Base-by-base conservation (phyloP, 2,113 vertebrate species). In the Hemicordylus capensis region DNA sequence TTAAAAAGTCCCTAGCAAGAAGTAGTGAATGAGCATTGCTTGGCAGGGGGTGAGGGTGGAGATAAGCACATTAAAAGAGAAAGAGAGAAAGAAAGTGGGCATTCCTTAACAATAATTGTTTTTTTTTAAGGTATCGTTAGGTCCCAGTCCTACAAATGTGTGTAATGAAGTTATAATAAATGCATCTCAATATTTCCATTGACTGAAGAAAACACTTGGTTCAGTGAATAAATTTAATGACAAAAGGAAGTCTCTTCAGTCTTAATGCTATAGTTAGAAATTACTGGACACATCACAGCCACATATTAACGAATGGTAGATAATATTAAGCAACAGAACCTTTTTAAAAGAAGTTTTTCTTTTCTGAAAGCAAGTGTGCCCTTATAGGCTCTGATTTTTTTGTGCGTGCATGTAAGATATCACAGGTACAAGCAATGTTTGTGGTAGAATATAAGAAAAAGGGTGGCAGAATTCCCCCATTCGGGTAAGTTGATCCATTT, bases 41-140 rank as follows among this genome's bases (percentile, higher is more conserved):
- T 85, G 80, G 73, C 46, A 90, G 59, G 51, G 28, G 79, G 61
- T 63, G 76, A 87, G 88, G 37, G 19, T 73, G 58, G 75, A 77
- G 88, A 90, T 81, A 64, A 70, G 34, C 73, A 76, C 19, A 84
- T 80, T 42, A 82, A 66, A 64, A 88, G 73, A 87, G 20, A 24
- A 17, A 73, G 51, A 48, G 24, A 48, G 61, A 88, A 75, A 90
- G 84, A 56, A 90, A 69, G 72, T 1, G 22, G 85, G 69, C 80
- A 14, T 80, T 89, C 69, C 39, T 74, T 7, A 3, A 14, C 20
- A 78, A 69, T 74, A 83, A 80, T 0, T 48, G 12, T 26, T 0
- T 14, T 70, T 70, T 70, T 6, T 85, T 11, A 51, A 48, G n/a
- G n/a, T n/a, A n/a, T n/a, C n/a, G n/a, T n/a, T n/a, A n/a, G n/a